Evolutionary conservation across 2,888 invertebrate genomes (phyloP).

Genomic region (Apamea epomidion): DNA sequence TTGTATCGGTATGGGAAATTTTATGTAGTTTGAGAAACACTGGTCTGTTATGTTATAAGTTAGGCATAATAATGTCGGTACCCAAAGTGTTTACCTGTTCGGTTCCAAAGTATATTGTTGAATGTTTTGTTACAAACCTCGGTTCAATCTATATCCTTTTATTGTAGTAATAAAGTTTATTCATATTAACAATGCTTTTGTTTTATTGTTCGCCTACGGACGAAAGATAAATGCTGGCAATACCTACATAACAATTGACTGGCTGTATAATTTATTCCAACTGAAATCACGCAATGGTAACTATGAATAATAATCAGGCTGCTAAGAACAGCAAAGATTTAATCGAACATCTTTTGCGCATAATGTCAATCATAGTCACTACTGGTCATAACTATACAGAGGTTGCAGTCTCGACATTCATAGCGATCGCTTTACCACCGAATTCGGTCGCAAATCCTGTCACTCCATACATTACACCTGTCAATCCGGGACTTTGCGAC

Average conservation of each 20-base stretch:
- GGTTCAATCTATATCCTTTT: conserved; percentile 87
- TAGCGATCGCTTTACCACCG: no score
- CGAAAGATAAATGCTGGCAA: neutral
- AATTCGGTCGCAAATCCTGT: no score
- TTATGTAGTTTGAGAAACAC: conserved; percentile 87
- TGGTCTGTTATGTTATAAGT: conserved; percentile 83
- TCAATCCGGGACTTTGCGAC: no score
- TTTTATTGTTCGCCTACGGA: conserved; percentile 57
- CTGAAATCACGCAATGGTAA: conserved; percentile 11
- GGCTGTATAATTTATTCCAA: neutral
- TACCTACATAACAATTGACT: conserved; percentile 1
- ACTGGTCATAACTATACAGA: neutral
- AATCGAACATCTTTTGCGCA: neutral
- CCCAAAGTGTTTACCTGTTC: conserved; percentile 87
- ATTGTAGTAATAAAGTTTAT: conserved; percentile 90
- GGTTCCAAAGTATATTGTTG: conserved; percentile 90
- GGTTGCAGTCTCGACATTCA: no score
- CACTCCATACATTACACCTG: no score
- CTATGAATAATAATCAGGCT: conserved; percentile 3
- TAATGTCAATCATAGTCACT: neutral
- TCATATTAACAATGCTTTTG: conserved; percentile 80
- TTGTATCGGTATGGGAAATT: conserved; percentile 61
- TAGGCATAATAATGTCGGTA: conserved; percentile 86
- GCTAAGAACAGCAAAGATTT: neutral
- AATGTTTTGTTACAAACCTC: conserved; percentile 88